These are phyloP conservation scores for Pogonocherus hispidulus DNA, from an alignment of 2,888 invertebrate genomes.

Conservation along the genomic window DNA sequence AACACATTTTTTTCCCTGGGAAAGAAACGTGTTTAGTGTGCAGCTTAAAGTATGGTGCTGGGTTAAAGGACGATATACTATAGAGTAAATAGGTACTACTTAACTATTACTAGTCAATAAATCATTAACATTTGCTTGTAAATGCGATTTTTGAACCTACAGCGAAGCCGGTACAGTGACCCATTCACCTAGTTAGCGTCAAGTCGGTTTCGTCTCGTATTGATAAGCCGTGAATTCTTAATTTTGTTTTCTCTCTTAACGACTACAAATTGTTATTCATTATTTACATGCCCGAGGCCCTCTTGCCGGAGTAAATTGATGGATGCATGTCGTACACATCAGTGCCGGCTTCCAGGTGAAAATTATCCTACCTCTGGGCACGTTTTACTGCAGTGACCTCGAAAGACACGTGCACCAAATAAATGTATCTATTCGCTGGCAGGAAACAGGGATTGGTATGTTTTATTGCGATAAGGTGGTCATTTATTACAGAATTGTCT, in stretches of 20 bases:
- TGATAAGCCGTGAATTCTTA: neutral
- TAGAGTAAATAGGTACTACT: too few species aligned
- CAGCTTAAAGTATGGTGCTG: too few species aligned
- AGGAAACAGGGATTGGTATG: neutral
- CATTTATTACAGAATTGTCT: neutral
- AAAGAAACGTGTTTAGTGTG: too few species aligned
- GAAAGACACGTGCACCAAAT: conserved; percentile 1
- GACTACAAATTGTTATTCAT: neutral
- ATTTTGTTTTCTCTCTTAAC: conserved; percentile 4
- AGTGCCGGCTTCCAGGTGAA: neutral
- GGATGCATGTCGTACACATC: neutral
- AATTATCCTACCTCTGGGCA: neutral
- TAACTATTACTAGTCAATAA: neutral
- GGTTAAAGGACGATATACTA: too few species aligned
- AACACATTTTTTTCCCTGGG: too few species aligned
- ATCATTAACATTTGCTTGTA: neutral
- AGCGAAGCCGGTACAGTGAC: conserved; percentile 1
- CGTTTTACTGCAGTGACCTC: conserved; percentile 3
- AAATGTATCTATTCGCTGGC: neutral
- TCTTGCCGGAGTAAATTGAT: neutral
- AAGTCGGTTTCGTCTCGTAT: neutral
- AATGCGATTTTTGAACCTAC: neutral
- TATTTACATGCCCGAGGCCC: neutral
- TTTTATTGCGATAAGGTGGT: neutral
- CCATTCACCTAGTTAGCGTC: neutral